phyloP scores from a whole-genome alignment of 2,888 invertebrate species.

The Polymixis lichenea region DNA sequence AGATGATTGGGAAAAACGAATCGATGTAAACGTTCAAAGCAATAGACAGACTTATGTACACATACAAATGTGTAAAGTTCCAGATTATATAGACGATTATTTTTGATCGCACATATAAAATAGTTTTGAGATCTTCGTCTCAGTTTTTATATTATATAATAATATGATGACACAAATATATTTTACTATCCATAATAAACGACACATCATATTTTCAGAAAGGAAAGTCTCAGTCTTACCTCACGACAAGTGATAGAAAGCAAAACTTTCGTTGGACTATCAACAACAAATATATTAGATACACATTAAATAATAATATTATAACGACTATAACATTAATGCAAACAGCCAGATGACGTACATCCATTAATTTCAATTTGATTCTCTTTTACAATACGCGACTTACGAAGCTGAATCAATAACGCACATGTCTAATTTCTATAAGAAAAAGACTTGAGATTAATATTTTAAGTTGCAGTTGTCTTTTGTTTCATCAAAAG shows the following conservation, averaged over 20 bases:
- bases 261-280: constrained; percentile 79
- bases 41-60: constrained; percentile 46
- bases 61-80: constrained; percentile 22
- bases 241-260: constrained; percentile 75
- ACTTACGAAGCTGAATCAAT: constrained; percentile 49
- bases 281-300: constrained; percentile 71
- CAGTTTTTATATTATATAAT: constrained; percentile 46
- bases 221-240: constrained; percentile 82
- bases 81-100: constrained; percentile 41
- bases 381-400: constrained; percentile 32
- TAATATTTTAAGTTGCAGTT: constrained; percentile 19
- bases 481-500: constrained; percentile 23
- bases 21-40: constrained; percentile 37
- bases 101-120: constrained; percentile 60
- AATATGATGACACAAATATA: constrained; percentile 59
- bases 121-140: constrained; percentile 57
- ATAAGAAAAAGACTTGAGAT: background rate
- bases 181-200: constrained; percentile 59
- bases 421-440: constrained; percentile 8
- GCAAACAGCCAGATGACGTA: constrained; percentile 64
- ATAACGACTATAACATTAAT: constrained; percentile 67
- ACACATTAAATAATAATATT: constrained; percentile 67
- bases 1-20: constrained; percentile 25
- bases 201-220: constrained; percentile 68
- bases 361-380: constrained; percentile 47